Conservation (phyloP, 1,140 invertebrate species). For the Pogonomyrmex californicus region DNA sequence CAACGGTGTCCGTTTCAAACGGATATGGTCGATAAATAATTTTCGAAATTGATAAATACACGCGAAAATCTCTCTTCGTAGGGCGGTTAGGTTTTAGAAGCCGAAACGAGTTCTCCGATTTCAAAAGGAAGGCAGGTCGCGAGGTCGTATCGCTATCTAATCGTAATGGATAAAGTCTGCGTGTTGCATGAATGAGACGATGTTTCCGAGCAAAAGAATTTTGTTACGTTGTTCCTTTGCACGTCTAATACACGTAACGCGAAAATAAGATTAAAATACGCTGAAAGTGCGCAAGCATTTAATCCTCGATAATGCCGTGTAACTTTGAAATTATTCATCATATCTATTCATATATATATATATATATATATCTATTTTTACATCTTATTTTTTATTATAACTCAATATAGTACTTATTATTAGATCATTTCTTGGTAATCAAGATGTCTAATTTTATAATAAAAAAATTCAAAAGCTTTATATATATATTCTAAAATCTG, state of each 20-base stretch:
- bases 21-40: not conserved
- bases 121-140: conserved; percentile 81
- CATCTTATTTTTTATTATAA: no score
- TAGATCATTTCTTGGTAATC: no score
- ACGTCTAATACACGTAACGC: not conserved
- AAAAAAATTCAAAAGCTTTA: no score
- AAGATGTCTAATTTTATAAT: no score
- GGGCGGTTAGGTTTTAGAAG: conserved; percentile 66
- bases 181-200: conserved; percentile 79
- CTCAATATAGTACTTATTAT: no score
- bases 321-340: no score
- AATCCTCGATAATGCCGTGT: no score
- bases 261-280: not conserved
- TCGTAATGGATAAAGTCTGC: conserved; percentile 81
- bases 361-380: no score
- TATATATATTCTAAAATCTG: no score
- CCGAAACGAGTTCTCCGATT: conserved; percentile 70
- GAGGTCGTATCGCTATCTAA: conserved; percentile 83
- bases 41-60: not conserved
- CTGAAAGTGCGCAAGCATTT: not conserved
- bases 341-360: no score
- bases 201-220: conserved; percentile 67
- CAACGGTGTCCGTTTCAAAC: not conserved
- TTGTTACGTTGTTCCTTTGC: not conserved
- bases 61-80: conserved; percentile 11